phyloP scores from a whole-genome alignment of 2,797 vertebrate genomes.

The Enteromius argenteus region DNA sequence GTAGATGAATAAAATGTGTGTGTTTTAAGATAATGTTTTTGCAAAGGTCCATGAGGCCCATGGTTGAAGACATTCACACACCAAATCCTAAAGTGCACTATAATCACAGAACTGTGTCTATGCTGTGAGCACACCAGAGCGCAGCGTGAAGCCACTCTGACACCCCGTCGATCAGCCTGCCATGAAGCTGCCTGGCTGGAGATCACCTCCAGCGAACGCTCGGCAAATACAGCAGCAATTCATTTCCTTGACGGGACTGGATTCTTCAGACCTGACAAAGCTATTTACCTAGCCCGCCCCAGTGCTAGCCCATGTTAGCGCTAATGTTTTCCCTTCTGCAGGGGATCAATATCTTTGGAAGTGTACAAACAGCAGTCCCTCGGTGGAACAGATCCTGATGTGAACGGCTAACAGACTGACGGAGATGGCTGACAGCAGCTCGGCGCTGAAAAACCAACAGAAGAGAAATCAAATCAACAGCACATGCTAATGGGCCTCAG shows the following conservation, averaged over 20 bases:
- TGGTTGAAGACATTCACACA: conserved; percentile 21
- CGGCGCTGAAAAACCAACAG: conserved; percentile 63
- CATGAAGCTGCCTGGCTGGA: conserved; percentile 69
- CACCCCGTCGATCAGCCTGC: conserved; percentile 65
- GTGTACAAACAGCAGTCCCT: conserved; percentile 78
- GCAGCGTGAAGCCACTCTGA: conserved; percentile 52
- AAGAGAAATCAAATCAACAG: conserved; percentile 51
- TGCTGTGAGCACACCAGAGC: conserved; percentile 37
- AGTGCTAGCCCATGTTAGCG: conserved; percentile 69
- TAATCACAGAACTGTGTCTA: conserved; percentile 24
- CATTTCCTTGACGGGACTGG: conserved; percentile 74
- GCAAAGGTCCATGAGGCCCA: background rate
- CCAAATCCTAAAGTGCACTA: conserved; percentile 13
- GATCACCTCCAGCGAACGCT: conserved; percentile 71
- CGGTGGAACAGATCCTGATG: conserved; percentile 70
- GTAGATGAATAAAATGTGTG: background rate
- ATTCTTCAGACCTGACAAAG: conserved; percentile 78
- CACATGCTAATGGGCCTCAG: conserved; percentile 54
- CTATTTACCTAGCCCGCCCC: conserved; percentile 76
- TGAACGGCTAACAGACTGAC: conserved; percentile 65
- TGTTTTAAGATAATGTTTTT: background rate
- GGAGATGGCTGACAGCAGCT: conserved; percentile 75
- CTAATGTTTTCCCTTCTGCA: conserved; percentile 82
- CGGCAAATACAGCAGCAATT: conserved; percentile 80
- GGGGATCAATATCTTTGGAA: conserved; percentile 84